Evolutionary conservation across 2,888 invertebrate species (phyloP).

Genomic region (Oligia strigilis): DNA sequence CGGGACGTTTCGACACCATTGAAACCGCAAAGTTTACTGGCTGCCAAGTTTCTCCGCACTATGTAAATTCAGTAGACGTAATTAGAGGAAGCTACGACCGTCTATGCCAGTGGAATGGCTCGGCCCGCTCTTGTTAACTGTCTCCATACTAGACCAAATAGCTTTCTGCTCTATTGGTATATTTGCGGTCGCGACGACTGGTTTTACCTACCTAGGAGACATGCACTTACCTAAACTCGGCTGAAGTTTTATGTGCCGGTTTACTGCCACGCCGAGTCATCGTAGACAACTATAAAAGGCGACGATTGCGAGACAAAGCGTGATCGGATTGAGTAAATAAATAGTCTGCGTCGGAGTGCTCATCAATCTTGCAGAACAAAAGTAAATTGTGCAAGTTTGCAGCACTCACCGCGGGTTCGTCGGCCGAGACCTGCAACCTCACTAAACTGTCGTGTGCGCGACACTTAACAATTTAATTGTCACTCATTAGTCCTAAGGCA

Average conservation of each 20-base stretch:
- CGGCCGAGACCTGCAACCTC: conserved; percentile 86
- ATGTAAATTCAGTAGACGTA: conserved; percentile 82
- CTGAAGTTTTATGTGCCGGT: conserved; percentile 82
- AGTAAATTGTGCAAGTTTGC: conserved; percentile 86
- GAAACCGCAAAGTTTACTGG: conserved; percentile 76
- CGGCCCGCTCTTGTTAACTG: conserved; percentile 76
- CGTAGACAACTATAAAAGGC: conserved; percentile 83
- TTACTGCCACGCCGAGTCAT: conserved; percentile 80
- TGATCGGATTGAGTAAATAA: conserved; percentile 89
- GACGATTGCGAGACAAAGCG: conserved; percentile 87
- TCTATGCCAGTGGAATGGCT: conserved; percentile 77
- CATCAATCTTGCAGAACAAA: conserved; percentile 87
- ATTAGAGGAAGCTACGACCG: conserved; percentile 82
- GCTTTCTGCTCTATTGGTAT: conserved; percentile 72
- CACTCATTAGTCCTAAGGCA: conserved; percentile 87
- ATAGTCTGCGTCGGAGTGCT: conserved; percentile 85
- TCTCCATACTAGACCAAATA: conserved; percentile 73
- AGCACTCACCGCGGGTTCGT: conserved; percentile 78
- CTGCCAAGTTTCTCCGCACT: conserved; percentile 82
- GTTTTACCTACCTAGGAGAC: conserved; percentile 56
- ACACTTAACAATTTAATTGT: conserved; percentile 89
- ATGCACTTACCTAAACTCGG: conserved; percentile 67
- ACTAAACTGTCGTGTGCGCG: conserved; percentile 86
- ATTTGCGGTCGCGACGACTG: conserved; percentile 66
- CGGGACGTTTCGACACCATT: conserved; percentile 74